phyloP scores from a whole-genome alignment of 2,888 invertebrate genomes.

The Loripinus fragilis region DNA sequence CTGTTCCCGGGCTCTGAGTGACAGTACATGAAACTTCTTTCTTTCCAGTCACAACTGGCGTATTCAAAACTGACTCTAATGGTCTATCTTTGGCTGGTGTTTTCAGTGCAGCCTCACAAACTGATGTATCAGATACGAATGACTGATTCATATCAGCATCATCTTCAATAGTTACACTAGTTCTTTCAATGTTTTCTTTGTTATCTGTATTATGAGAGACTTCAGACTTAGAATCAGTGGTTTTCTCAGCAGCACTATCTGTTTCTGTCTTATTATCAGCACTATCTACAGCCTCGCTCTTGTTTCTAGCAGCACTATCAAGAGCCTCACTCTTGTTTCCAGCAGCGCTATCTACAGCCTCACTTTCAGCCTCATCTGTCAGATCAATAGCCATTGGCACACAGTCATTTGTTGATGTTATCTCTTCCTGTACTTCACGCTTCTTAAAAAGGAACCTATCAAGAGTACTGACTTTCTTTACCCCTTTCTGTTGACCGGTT shows the following conservation, averaged over 20 bases:
- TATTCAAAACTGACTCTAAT: slow-evolving; percentile 35
- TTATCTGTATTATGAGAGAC: neutral
- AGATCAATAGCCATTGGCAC: slow-evolving; percentile 70
- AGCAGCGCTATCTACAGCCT: slow-evolving; percentile 13
- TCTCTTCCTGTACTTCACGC: slow-evolving; percentile 62
- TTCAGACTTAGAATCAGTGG: neutral
- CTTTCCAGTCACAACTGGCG: slow-evolving; percentile 26
- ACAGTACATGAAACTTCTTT: slow-evolving; percentile 25
- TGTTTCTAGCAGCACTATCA: neutral
- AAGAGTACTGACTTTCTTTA: slow-evolving; percentile 54
- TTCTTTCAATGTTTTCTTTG: slow-evolving; percentile 22
- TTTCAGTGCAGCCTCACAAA: slow-evolving; percentile 56
- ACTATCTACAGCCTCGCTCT: neutral
- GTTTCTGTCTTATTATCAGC: neutral
- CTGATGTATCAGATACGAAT: slow-evolving; percentile 54
- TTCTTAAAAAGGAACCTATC: slow-evolving; percentile 58
- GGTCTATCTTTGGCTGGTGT: slow-evolving; percentile 53
- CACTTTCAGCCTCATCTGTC: slow-evolving; percentile 46
- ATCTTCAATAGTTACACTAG: slow-evolving; percentile 36
- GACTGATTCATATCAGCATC: slow-evolving; percentile 32
- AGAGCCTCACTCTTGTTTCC: slow-evolving; percentile 16
- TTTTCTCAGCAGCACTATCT: neutral
- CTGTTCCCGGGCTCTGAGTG: slow-evolving; percentile 31
- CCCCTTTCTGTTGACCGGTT: slow-evolving; percentile 32
- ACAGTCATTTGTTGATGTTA: slow-evolving; percentile 71